phyloP scores from a whole-genome alignment of 2,888 invertebrate species.

The Eilema griseolum region DNA sequence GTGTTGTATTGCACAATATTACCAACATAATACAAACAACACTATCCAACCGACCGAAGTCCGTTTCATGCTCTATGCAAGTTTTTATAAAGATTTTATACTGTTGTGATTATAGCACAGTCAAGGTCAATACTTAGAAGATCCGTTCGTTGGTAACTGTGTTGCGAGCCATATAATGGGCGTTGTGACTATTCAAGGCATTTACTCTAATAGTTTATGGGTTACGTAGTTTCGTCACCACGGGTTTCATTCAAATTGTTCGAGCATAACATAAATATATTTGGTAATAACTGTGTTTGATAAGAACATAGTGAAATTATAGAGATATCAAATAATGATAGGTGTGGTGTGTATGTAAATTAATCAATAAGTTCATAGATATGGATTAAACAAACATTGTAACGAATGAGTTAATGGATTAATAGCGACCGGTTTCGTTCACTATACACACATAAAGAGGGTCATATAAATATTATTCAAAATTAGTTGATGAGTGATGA shows the following conservation, averaged over 20 bases:
- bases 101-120: slow-evolving; percentile 39
- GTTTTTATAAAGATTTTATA: slow-evolving; percentile 43
- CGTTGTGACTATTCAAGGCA: slow-evolving; percentile 29
- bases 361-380: not conserved
- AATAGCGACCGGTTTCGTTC: not conserved
- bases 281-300: slow-evolving; percentile 6
- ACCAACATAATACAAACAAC: slow-evolving; percentile 33
- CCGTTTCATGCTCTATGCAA: slow-evolving; percentile 39
- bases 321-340: not conserved
- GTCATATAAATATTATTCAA: not conserved
- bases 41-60: slow-evolving; percentile 40
- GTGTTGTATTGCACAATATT: slow-evolving; percentile 39
- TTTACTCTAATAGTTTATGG: slow-evolving; percentile 35
- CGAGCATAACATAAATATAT: slow-evolving; percentile 34
- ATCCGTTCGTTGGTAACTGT: slow-evolving; percentile 46
- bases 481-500: slow-evolving; percentile 1
- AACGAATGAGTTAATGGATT: not conserved
- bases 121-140: slow-evolving; percentile 48
- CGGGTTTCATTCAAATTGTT: slow-evolving; percentile 27
- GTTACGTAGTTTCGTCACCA: slow-evolving; percentile 45
- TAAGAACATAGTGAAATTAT: slow-evolving; percentile 24
- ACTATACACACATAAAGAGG: not conserved
- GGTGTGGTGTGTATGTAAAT: slow-evolving; percentile 2
- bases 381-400: not conserved
- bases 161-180: slow-evolving; percentile 26